A percentile compares a stretch with the other conserved stretches of the same genome.
Conservation (phyloP, 1,140 invertebrate genomes). For the Drosophila sechellia region DNA sequence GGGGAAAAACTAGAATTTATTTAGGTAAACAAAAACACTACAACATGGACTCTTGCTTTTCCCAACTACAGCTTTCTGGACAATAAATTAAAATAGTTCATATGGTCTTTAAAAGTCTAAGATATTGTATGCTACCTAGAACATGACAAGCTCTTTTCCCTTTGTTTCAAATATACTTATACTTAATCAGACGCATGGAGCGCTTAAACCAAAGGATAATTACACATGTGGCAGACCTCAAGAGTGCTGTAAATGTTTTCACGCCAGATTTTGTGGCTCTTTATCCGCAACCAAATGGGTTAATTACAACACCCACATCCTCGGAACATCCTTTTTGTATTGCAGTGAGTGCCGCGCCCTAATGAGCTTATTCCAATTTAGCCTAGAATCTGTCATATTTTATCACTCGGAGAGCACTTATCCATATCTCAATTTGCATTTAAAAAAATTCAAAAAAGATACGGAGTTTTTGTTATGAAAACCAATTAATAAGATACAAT, state of each 20-base stretch:
- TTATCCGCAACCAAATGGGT: slow-evolving; percentile 34
- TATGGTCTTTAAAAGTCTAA: neutral
- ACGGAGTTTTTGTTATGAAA: neutral
- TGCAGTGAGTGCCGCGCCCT: slow-evolving; percentile 30
- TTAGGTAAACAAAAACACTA: neutral
- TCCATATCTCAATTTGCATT: slow-evolving; percentile 32
- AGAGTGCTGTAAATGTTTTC: slow-evolving; percentile 62
- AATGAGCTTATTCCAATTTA: slow-evolving; percentile 74
- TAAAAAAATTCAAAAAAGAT: neutral
- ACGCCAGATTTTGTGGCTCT: slow-evolving; percentile 32
- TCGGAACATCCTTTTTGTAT: slow-evolving; percentile 40
- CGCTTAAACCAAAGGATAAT: neutral
- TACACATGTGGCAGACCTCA: slow-evolving; percentile 28
- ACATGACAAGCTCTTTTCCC: neutral
- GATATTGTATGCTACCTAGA: no score
- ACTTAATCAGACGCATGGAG: neutral
- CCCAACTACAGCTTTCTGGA: no score
- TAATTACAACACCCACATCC: slow-evolving; percentile 50
- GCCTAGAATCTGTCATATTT: slow-evolving; percentile 75
- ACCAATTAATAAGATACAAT: no score
- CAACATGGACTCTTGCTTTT: neutral
- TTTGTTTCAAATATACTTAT: slow-evolving; percentile 7
- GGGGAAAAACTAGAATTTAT: neutral
- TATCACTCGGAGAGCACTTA: slow-evolving; percentile 61
- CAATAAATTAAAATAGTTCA: no score